These are phyloP conservation scores for Agrochola lota DNA, from an alignment of 2,888 invertebrate genomes.

Conservation along the genomic window DNA sequence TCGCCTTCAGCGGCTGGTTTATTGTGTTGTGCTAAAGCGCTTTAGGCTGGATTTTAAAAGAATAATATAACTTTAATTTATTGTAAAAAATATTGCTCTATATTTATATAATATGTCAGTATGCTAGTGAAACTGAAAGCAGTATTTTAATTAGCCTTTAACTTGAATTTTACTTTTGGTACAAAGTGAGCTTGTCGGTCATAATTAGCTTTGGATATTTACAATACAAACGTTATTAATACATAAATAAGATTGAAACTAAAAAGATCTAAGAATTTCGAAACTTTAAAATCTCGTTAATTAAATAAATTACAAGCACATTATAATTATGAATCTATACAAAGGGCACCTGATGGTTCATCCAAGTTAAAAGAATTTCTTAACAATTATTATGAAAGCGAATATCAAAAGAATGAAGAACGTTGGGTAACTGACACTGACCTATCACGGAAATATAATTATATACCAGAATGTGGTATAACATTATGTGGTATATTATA, in stretches of 20 bases:
- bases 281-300: slow-evolving; percentile 5
- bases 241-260: not conserved
- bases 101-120: not conserved
- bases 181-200: not conserved
- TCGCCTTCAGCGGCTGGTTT: slow-evolving; percentile 50
- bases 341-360: slow-evolving; percentile 32
- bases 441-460: slow-evolving; percentile 59
- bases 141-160: not conserved
- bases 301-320: slow-evolving; percentile 4
- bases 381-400: slow-evolving; percentile 35
- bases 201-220: not conserved
- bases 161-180: not conserved
- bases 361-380: slow-evolving; percentile 28
- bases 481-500: no score
- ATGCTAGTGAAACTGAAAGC: not conserved
- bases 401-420: slow-evolving; percentile 36
- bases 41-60: slow-evolving; percentile 14
- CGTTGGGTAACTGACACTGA: slow-evolving; percentile 35
- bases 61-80: not conserved
- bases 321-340: slow-evolving; percentile 30
- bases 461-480: no score
- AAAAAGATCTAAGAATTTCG: not conserved
- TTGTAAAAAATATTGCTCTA: not conserved
- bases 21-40: slow-evolving; percentile 33
- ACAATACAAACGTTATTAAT: not conserved